Base-by-base conservation (phyloP, 2,888 invertebrate genomes). In the Thymelicus acteon region DNA sequence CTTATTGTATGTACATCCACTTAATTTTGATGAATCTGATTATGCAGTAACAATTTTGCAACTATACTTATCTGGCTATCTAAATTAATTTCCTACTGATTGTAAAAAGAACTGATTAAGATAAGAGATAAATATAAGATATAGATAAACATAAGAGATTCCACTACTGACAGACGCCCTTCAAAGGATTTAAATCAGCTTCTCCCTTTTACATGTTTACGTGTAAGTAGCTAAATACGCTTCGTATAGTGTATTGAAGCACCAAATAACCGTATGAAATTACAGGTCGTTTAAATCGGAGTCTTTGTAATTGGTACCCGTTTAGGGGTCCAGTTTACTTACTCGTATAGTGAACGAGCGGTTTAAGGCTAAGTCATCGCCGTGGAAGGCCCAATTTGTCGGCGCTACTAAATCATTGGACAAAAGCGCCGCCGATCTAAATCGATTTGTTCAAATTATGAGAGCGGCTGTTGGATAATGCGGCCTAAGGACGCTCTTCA, bases 381-480 rank as follows among this genome's bases (percentile, higher is more conserved):
- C 79, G 81, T 83, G 84, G 82, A 82, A 83, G 85, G 80, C 82
- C 88, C 91, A 93, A 92, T 92, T 92, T 92, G 89, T 89, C 82
- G 87, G 88, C 80, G 83, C 86, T 89, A 90, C 91, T 93, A 93
- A 92, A 93, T 93, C 92, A 93, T 88, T 86, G 81, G 78, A 87
- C 89, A 92, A 93, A 93, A 87, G 91, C 83, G 84, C 92, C 92
- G 65, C 89, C 85, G 90, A 86, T 92, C 91, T 90, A 89, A 92
- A 92, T 90, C 93, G 92, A 92, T 92, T 89, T 91, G 90, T 91
- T 84, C 88, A 89, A 93, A 92, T 93, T 92, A 92, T 85, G 82
- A 86, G 76, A 80, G 74, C 79, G 77, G 76, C 78, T 75, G 77
- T 79, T 77, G 77, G 79, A 75, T 77, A 78, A 77, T 76, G 74